Percentiles rank a stretch among this genome's conserved stretches.
These are phyloP conservation scores for Trididemnum clinides DNA, from an alignment of 23 tunicate genomes.

Conservation along the genomic window DNA sequence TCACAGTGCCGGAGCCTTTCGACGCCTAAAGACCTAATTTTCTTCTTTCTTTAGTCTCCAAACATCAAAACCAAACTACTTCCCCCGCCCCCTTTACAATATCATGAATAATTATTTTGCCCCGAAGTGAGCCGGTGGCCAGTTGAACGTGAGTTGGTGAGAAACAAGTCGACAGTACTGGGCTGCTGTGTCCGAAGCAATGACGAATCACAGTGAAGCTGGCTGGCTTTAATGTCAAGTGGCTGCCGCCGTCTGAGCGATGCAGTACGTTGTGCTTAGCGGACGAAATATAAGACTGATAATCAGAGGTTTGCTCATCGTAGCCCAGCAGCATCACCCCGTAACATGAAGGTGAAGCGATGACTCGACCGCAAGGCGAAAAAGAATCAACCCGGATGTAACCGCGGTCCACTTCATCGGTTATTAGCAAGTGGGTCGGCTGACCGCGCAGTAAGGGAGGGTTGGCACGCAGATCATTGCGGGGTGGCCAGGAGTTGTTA, in stretches of 20 bases:
- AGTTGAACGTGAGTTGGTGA: conserved; percentile 76
- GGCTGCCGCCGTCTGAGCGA: conserved; percentile 26
- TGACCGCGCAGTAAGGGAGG: conserved; percentile 44
- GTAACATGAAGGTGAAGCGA: conserved; percentile 75
- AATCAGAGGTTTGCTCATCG: conserved; percentile 48
- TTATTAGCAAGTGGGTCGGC: conserved; percentile 21
- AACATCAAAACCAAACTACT: too few relatives aligned
- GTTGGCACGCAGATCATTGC: background rate
- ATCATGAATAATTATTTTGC: conserved; percentile 58
- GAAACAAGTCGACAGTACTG: conserved; percentile 64
- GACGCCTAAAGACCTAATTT: too few relatives aligned
- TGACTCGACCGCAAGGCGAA: conserved; percentile 76
- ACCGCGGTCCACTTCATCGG: conserved; percentile 16
- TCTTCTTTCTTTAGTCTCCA: too few relatives aligned
- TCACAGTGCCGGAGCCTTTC: too few relatives aligned
- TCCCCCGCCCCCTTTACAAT: too few relatives aligned
- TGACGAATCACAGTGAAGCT: conserved; percentile 8
- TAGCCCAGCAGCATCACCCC: conserved; percentile 49
- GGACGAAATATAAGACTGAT: conserved; percentile 53
- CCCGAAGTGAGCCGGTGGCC: conserved; percentile 67
- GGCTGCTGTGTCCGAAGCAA: conserved; percentile 72
- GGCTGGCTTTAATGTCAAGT: conserved; percentile 15
- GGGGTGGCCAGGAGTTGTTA: conserved; percentile 8
- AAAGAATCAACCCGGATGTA: conserved; percentile 70
- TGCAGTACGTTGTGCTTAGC: background rate